Evolutionary conservation across 2,797 vertebrate genomes (phyloP), one percentile per base, ranked within the genome.

Genomic region (Siniperca obscura): DNA sequence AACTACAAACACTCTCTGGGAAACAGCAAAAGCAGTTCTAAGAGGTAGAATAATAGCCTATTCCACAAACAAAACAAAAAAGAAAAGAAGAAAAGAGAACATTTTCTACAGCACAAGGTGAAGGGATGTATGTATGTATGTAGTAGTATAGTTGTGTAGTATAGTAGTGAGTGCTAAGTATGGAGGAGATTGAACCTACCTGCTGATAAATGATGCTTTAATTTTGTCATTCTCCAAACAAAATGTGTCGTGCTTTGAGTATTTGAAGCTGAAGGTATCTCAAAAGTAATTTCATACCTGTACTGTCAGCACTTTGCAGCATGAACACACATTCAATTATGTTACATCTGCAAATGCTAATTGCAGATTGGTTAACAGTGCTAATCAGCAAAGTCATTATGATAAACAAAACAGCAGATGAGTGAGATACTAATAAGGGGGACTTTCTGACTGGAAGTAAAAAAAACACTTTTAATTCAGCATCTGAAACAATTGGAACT

Each of bases 281-380:
- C 81, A 57, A 65, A 79, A 77, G 72, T 80, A 81, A 91, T 90
- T 80, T 82, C 60, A 83, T 80, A 64, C 42, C 70, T 78, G 57
- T n/a, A 12, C 46, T 62, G 46, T 76, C 81, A 48, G 68, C 56
- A n/a, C 16, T 50, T 53, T 74, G 65, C 70, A 59, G 70, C 40
- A 44, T 52, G 81, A 89, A 71, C 75, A 74, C 81, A 72, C 22
- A 60, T 80, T 85, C 76, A 90, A 87, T 89, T 86, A 85, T 78
- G 62, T 85, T 86, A 80, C 78, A 91, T 80, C 80, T 84, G 78
- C 83, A 80, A 65, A 79, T 56, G 80, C 87, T 81, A 91, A 91
- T 91, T 85, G 75, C 77, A 80, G 77, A 86, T 76, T 75, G 75
- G 86, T 79, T 88, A 70, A 79, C 70, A 57, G 78, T 62, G 56